These are phyloP conservation scores for Lateolabrax maculatus DNA, from an alignment of 2,797 vertebrate species.

Conservation along the genomic window DNA sequence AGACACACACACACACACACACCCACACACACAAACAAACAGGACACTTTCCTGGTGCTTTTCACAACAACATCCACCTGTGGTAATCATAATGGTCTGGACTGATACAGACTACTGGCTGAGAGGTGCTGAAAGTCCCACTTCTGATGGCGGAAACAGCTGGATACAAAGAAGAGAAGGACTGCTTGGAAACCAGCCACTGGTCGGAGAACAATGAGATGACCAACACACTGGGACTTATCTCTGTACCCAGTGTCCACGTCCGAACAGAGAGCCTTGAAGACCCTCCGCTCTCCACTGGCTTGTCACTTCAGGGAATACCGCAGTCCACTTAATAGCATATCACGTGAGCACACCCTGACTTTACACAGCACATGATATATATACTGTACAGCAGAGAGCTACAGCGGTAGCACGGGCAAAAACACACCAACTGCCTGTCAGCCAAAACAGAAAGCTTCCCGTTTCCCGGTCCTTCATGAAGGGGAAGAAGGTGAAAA, in stretches of 20 bases:
- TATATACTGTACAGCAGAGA: slow-evolving; percentile 20
- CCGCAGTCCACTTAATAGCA: slow-evolving; percentile 58
- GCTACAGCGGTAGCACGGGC: slow-evolving; percentile 12
- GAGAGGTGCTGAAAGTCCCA: slow-evolving; percentile 77
- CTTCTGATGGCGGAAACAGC: slow-evolving; percentile 84
- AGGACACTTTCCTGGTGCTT: slow-evolving; percentile 80
- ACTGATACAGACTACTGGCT: slow-evolving; percentile 69
- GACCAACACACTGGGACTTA: slow-evolving; percentile 34
- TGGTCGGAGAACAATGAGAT: slow-evolving; percentile 76
- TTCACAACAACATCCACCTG: slow-evolving; percentile 74
- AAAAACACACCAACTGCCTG: slow-evolving; percentile 22
- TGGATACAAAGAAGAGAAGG: slow-evolving; percentile 81
- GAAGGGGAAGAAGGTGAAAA: slow-evolving; percentile 27
- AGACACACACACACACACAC: slow-evolving; percentile 42
- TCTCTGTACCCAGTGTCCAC: slow-evolving; percentile 20
- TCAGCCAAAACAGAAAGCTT: slow-evolving; percentile 34
- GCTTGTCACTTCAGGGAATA: slow-evolving; percentile 53
- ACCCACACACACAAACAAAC: slow-evolving; percentile 59
- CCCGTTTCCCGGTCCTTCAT: slow-evolving; percentile 34
- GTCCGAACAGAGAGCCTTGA: slow-evolving; percentile 27
- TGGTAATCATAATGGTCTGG: slow-evolving; percentile 60
- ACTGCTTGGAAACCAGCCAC: slow-evolving; percentile 77
- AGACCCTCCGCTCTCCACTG: slow-evolving; percentile 38
- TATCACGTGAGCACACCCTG: slow-evolving; percentile 57
- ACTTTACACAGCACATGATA: slow-evolving; percentile 38